phyloP scores from a whole-genome alignment of 2,113 vertebrate genomes.

The Nycticebus coucang region DNA sequence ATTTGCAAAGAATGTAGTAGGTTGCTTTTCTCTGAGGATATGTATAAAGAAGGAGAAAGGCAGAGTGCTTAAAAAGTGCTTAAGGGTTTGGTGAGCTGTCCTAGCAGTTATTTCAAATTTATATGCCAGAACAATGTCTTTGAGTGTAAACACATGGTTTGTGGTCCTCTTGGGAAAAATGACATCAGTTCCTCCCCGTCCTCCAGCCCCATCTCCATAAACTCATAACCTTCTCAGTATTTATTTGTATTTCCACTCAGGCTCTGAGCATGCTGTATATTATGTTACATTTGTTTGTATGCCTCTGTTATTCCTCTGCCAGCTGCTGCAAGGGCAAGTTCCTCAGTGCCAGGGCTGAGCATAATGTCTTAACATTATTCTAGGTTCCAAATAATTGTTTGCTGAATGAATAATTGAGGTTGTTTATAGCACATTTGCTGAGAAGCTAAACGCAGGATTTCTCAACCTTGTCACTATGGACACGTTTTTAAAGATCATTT shows the following conservation, averaged over 20 bases:
- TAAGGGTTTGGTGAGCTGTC: neutral
- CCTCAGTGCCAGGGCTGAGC: too few relatives aligned
- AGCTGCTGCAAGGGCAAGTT: neutral
- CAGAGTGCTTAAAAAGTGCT: neutral
- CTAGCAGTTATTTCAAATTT: neutral
- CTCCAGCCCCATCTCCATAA: neutral
- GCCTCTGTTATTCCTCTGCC: neutral
- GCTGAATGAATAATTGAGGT: neutral
- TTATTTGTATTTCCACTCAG: neutral
- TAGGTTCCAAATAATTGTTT: neutral
- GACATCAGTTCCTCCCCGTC: neutral
- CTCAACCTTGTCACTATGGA: neutral
- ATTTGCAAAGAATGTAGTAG: neutral
- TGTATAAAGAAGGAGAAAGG: neutral
- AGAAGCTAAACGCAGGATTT: neutral
- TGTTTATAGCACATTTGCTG: neutral
- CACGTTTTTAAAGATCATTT: neutral
- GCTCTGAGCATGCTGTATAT: neutral
- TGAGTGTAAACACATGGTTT: neutral
- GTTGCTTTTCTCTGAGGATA: neutral
- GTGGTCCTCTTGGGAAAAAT: neutral
- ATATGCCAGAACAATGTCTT: neutral
- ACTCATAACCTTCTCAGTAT: accelerated
- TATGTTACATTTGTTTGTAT: neutral
- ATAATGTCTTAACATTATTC: neutral